These are phyloP conservation scores for Ciconia maguari DNA, from an alignment of 2,113 vertebrate genomes.

Conservation along the genomic window DNA sequence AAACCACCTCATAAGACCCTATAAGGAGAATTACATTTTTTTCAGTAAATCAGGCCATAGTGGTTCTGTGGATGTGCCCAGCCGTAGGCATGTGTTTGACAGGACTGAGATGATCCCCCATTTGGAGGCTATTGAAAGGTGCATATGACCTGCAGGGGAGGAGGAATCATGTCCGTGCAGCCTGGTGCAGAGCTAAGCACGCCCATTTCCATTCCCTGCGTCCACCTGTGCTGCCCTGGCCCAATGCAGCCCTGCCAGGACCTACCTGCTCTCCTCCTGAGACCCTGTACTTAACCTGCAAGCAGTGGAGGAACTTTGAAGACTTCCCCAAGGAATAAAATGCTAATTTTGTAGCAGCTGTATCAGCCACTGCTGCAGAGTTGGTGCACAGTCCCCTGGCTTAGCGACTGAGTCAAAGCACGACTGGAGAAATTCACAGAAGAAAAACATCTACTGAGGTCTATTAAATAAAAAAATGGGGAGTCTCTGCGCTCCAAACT, in stretches of 20 bases:
- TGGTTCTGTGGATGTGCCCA: neutral
- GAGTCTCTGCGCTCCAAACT: neutral
- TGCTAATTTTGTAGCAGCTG: neutral
- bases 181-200: neutral
- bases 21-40: neutral
- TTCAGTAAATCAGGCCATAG: neutral
- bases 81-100: neutral
- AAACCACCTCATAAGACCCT: neutral
- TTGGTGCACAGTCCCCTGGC: neutral
- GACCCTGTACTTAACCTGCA: neutral
- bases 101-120: neutral
- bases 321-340: neutral
- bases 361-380: neutral
- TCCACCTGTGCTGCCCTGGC: neutral
- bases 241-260: neutral
- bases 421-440: neutral
- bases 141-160: neutral
- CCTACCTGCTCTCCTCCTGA: neutral
- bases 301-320: neutral
- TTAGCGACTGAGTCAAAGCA: neutral
- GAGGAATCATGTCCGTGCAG: neutral
- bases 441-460: neutral
- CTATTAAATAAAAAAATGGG: neutral
- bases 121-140: neutral
- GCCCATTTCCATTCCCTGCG: accelerated